Conservation (phyloP, 64 coral and sea anemone species). For the Actinia tenebrosa region DNA sequence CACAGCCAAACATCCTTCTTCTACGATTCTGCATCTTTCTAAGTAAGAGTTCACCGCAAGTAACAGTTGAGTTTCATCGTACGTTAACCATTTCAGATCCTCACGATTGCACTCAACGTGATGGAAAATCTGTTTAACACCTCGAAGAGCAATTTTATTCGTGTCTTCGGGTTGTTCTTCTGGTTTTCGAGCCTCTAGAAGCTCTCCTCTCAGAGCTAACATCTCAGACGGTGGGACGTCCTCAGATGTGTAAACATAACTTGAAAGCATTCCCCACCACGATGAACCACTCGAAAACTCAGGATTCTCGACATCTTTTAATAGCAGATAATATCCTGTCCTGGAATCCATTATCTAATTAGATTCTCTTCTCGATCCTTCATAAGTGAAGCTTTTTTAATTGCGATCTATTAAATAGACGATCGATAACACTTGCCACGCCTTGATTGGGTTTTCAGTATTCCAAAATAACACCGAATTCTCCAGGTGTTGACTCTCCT, state of each 20-base stretch:
- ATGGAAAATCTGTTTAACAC: slow-evolving; percentile 35
- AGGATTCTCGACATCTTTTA: slow-evolving; percentile 52
- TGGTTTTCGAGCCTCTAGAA: slow-evolving; percentile 26
- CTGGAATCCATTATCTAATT: slow-evolving; percentile 20
- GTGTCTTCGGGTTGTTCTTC: slow-evolving; percentile 13
- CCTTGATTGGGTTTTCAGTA: not conserved
- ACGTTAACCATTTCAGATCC: slow-evolving; percentile 12
- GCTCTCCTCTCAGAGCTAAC: slow-evolving; percentile 41
- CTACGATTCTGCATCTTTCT: slow-evolving; percentile 34
- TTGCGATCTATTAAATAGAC: not conserved
- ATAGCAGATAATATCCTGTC: slow-evolving; percentile 34
- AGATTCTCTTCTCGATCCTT: too few species aligned
- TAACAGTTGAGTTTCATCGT: slow-evolving; percentile 23
- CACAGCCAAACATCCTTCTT: slow-evolving; percentile 11
- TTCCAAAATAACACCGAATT: not conserved
- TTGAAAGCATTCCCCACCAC: slow-evolving; percentile 47
- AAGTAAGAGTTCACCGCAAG: slow-evolving; percentile 43
- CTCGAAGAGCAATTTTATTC: slow-evolving; percentile 29
- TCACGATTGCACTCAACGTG: slow-evolving; percentile 31
- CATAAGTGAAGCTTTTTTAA: not conserved
- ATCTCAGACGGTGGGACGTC: not conserved
- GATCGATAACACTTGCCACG: not conserved
- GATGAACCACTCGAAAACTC: not conserved
- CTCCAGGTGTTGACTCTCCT: not conserved
- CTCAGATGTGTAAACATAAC: slow-evolving; percentile 30